phyloP scores from a whole-genome alignment of 2,797 vertebrate species.

The Cryptoprocta ferox region DNA sequence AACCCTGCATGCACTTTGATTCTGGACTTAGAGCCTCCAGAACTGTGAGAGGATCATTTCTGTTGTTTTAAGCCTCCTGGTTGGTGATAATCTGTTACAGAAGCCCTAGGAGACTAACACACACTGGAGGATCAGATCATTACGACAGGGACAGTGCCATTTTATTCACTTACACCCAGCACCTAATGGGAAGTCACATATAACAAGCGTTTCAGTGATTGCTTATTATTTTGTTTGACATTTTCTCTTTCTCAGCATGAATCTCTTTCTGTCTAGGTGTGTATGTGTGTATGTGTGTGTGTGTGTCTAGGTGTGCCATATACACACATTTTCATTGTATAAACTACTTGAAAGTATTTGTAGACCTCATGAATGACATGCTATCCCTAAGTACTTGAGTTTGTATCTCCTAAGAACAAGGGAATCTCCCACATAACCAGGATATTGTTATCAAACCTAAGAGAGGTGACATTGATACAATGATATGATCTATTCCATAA shows the following conservation, averaged over 20 bases:
- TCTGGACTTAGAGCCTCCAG: neutral
- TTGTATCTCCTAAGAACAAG: neutral
- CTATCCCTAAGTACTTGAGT: neutral
- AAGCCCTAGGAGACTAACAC: neutral
- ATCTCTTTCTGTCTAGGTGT: neutral
- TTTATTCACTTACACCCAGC: neutral
- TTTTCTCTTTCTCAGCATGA: neutral
- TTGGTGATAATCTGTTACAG: neutral
- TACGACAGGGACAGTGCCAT: neutral
- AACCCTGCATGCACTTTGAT: neutral
- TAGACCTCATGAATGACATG: neutral
- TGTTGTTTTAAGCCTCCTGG: neutral
- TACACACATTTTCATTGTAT: neutral
- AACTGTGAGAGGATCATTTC: neutral
- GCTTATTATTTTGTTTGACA: neutral
- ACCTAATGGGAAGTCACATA: neutral
- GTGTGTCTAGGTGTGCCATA: neutral
- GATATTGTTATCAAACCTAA: neutral
- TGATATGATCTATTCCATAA: neutral
- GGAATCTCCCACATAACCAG: neutral
- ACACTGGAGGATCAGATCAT: neutral
- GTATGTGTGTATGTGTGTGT: neutral
- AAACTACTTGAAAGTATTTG: neutral
- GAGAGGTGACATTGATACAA: neutral
- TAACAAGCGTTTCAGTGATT: neutral